Evolutionary conservation across 2,888 invertebrate species (phyloP).

Genomic region (Synanthedon andrenaeformis): DNA sequence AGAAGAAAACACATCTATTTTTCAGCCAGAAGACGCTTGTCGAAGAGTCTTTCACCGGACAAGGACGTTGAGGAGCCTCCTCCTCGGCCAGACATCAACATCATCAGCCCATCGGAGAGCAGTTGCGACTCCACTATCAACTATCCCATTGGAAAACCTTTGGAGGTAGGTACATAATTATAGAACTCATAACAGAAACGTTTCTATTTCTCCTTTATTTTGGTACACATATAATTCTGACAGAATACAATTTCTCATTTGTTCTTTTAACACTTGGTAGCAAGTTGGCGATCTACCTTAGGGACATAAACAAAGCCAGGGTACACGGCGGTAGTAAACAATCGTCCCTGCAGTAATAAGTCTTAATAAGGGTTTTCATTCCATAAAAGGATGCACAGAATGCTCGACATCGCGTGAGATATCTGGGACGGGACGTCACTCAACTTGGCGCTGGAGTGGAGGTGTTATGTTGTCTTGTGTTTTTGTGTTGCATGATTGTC

Average conservation of each 20-base stretch:
- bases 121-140: constrained; percentile 48
- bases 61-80: constrained; percentile 69
- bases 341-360: too few species aligned
- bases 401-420: background rate
- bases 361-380: too few species aligned
- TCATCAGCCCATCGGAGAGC: constrained; percentile 16
- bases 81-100: constrained; percentile 16
- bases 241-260: too few species aligned
- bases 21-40: constrained; percentile 40
- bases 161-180: constrained; percentile 80
- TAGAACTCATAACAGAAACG: constrained; percentile 3
- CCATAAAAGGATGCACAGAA: too few species aligned
- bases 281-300: too few species aligned
- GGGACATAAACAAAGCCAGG: too few species aligned
- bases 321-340: too few species aligned
- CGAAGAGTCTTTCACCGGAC: constrained; percentile 53
- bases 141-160: constrained; percentile 83
- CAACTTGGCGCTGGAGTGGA: background rate
- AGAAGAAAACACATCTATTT: background rate
- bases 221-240: too few species aligned
- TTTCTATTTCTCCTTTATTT: constrained; percentile 1
- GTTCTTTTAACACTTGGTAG: too few species aligned
- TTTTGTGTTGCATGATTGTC: background rate
- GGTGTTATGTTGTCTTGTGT: background rate
- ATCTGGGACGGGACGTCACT: background rate